A percentile compares a stretch with the other conserved stretches of the same genome.
These are phyloP conservation scores for Neoaliturus tenellus DNA, from an alignment of 2,888 invertebrate genomes.

Conservation along the genomic window DNA sequence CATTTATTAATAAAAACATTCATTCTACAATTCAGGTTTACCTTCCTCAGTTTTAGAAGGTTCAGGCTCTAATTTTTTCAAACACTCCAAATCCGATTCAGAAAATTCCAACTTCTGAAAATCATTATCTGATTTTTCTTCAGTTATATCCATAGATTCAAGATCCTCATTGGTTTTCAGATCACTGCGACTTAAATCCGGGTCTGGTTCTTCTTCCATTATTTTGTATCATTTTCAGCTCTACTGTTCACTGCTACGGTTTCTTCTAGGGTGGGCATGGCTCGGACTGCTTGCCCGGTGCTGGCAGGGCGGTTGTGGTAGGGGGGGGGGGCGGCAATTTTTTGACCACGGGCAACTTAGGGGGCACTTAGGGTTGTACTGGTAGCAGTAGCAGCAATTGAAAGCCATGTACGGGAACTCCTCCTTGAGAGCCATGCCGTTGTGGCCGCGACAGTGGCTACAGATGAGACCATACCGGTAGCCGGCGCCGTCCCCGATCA, in stretches of 20 bases:
- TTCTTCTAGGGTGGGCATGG: no score
- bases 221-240: no score
- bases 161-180: not conserved
- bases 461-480: conserved; percentile 98
- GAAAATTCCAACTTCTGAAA: not conserved
- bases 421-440: conserved; percentile 89
- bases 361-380: conserved; percentile 91
- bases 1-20: no score
- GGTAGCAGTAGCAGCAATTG: conserved; percentile 93
- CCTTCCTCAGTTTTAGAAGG: not conserved
- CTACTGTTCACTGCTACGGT: no score
- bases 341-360: conserved; percentile 69
- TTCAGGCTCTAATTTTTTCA: not conserved
- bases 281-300: no score
- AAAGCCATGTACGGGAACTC: conserved; percentile 87
- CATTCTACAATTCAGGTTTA: not conserved
- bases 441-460: conserved; percentile 91
- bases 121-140: conserved; percentile 1
- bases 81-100: not conserved
- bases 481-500: conserved; percentile 96
- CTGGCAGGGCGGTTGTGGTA: not conserved
- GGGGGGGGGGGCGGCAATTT: not conserved
- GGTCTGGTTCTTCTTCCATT: no score
- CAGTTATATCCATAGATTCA: no score
- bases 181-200: no score